These are phyloP conservation scores for Chrysopilus asiliformis DNA, from an alignment of 2,888 invertebrate species.

Conservation along the genomic window DNA sequence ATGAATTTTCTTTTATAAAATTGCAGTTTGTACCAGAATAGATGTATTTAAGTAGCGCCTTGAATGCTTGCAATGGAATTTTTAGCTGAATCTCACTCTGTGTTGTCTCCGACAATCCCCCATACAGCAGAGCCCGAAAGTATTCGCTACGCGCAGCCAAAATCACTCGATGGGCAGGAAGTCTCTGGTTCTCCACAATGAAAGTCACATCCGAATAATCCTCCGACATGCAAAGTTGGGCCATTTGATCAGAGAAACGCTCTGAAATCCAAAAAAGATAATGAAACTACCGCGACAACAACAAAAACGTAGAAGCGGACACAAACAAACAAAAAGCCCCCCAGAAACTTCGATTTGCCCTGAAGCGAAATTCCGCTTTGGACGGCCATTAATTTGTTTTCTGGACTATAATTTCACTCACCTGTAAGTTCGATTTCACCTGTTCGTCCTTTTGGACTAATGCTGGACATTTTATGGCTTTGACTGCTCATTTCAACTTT, in stretches of 20 bases:
- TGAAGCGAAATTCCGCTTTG: background rate
- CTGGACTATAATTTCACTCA: slow-evolving; percentile 16
- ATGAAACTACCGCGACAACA: background rate
- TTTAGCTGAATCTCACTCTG: slow-evolving; percentile 72
- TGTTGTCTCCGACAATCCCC: slow-evolving; percentile 61
- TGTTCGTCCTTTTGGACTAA: slow-evolving; percentile 38
- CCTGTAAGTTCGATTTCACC: slow-evolving; percentile 49
- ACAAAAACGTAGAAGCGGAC: background rate
- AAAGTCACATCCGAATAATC: slow-evolving; percentile 87
- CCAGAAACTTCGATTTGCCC: background rate
- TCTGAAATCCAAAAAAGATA: slow-evolving; percentile 25
- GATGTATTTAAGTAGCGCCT: slow-evolving; percentile 83
- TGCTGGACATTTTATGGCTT: slow-evolving; percentile 39
- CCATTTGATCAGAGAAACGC: slow-evolving; percentile 74
- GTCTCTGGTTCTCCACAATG: slow-evolving; percentile 56
- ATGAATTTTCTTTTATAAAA: too few species aligned
- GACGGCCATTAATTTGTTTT: background rate
- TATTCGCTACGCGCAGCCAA: slow-evolving; percentile 93
- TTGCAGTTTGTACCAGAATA: slow-evolving; percentile 84
- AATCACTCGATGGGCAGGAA: slow-evolving; percentile 49
- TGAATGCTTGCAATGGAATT: slow-evolving; percentile 73
- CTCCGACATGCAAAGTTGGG: slow-evolving; percentile 68
- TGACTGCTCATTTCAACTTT: slow-evolving; percentile 35
- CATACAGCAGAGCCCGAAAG: slow-evolving; percentile 73
- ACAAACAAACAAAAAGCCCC: background rate